Evolutionary conservation across 2,113 vertebrate species (phyloP).

Genomic region (Pholis gunnellus): DNA sequence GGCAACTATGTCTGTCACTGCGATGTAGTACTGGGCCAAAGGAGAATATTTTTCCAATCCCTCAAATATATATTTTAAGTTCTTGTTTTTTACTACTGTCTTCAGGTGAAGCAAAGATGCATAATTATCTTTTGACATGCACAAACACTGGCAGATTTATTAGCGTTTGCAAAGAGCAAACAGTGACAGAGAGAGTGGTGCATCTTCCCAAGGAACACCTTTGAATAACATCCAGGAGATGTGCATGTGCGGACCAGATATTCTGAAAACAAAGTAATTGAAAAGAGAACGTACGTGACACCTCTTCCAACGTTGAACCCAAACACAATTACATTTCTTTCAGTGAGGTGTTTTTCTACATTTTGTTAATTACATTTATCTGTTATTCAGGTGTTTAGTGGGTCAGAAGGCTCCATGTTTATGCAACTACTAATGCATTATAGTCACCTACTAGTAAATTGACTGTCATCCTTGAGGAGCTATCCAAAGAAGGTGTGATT

Average conservation of each 20-base stretch:
- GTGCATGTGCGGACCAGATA: not conserved
- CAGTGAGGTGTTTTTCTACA: not conserved
- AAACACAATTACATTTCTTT: not conserved
- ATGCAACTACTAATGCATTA: slow-evolving; percentile 8
- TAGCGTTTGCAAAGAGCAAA: not conserved
- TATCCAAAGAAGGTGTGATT: slow-evolving; percentile 4
- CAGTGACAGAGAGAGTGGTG: not conserved
- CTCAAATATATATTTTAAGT: not conserved
- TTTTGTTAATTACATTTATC: slow-evolving; percentile 12
- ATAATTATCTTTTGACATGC: not conserved
- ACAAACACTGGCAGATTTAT: not conserved
- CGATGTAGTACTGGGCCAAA: slow-evolving; percentile 27
- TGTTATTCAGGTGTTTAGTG: slow-evolving; percentile 7
- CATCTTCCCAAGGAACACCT: not conserved
- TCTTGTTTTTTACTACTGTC: not conserved
- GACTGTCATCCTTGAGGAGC: not conserved
- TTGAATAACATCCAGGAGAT: not conserved
- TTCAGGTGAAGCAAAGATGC: not conserved
- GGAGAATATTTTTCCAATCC: slow-evolving; percentile 1
- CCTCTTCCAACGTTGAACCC: slow-evolving; percentile 5
- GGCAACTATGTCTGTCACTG: slow-evolving; percentile 32
- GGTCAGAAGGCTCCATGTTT: slow-evolving; percentile 1
- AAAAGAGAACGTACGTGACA: slow-evolving; percentile 8
- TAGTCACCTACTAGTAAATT: not conserved
- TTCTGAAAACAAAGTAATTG: not conserved